phyloP scores from a whole-genome alignment of 2,797 vertebrate genomes.

The Xiphorhynchus erythropygius region DNA sequence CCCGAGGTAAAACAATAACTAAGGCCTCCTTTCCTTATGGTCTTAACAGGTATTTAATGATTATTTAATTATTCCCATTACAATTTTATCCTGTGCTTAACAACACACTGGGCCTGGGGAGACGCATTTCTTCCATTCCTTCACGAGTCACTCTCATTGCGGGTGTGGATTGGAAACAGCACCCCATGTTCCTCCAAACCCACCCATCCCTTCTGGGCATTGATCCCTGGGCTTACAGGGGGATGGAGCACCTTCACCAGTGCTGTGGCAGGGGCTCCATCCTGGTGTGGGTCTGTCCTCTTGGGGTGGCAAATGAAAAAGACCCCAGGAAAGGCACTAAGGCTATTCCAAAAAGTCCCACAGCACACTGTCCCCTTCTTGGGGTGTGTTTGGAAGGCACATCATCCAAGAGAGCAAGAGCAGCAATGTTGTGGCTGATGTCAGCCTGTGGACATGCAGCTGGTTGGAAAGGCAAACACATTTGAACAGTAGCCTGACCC shows the following conservation, averaged over 20 bases:
- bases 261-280: background rate
- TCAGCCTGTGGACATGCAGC: background rate
- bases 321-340: background rate
- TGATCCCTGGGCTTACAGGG: background rate
- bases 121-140: background rate
- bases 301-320: background rate
- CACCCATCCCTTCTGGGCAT: background rate
- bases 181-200: background rate
- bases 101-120: background rate
- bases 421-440: background rate
- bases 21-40: background rate
- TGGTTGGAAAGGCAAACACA: background rate
- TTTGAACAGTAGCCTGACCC: background rate
- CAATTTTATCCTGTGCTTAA: background rate
- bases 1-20: background rate
- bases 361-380: rapidly evolving
- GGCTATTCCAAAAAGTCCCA: background rate
- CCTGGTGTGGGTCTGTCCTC: background rate
- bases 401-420: background rate
- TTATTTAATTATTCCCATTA: background rate
- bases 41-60: background rate
- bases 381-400: background rate
- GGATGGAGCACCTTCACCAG: background rate
- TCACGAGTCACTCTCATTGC: background rate
- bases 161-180: background rate